A percentile compares a stretch with the other conserved stretches of the same genome.
These are phyloP conservation scores for Lacanobia oleracea DNA, from an alignment of 2,888 invertebrate genomes.

Conservation along the genomic window DNA sequence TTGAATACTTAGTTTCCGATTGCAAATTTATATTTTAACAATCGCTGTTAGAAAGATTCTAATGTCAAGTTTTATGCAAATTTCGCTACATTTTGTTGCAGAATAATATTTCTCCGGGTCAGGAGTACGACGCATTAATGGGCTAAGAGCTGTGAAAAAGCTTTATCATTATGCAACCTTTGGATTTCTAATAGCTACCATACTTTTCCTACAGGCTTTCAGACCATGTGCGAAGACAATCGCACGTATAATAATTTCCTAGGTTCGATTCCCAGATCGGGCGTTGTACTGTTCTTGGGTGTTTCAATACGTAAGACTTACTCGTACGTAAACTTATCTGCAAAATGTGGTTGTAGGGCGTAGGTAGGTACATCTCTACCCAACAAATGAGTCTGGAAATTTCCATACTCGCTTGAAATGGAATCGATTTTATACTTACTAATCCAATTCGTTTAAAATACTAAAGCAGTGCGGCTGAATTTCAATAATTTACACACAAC, in stretches of 20 bases:
- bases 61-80: too few species aligned
- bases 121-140: neutral
- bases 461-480: constrained; percentile 19
- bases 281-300: neutral
- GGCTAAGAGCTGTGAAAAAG: too few species aligned
- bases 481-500: constrained; percentile 25
- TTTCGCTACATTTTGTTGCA: too few species aligned
- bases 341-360: too few species aligned
- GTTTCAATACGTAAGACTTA: too few species aligned
- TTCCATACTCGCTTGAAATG: constrained; percentile 11
- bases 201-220: neutral
- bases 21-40: neutral
- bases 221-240: neutral
- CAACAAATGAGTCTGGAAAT: neutral
- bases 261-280: too few species aligned
- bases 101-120: neutral
- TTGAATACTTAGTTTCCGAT: neutral
- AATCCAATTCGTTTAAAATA: constrained; percentile 7
- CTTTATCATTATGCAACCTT: too few species aligned
- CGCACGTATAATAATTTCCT: too few species aligned
- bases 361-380: neutral
- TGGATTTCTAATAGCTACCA: neutral
- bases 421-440: neutral
- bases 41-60: neutral
- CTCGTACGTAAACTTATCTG: too few species aligned